A percentile compares a stretch with the other conserved stretches of the same genome.
Evolutionary conservation across 2,888 invertebrate genomes (phyloP).

Genomic region (Caenorhabditis panamensis): DNA sequence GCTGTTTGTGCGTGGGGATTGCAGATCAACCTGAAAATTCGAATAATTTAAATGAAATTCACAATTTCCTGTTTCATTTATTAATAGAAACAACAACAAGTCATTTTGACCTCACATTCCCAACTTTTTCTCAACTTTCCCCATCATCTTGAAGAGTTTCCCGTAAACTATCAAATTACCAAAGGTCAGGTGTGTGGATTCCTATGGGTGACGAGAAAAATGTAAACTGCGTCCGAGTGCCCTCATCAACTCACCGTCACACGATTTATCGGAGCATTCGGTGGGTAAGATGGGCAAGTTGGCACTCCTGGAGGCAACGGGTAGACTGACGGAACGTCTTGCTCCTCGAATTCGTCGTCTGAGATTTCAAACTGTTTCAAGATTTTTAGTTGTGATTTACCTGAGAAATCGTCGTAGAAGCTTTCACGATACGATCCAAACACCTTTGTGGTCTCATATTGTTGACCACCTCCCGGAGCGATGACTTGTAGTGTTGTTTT

Average conservation of each 20-base stretch:
- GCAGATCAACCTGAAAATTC: slow-evolving; percentile 57
- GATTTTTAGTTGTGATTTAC: slow-evolving; percentile 13
- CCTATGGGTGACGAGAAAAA: slow-evolving; percentile 29
- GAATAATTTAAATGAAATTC: no score
- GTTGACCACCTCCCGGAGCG: slow-evolving; percentile 26
- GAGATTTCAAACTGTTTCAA: background rate
- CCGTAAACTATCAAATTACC: slow-evolving; percentile 57
- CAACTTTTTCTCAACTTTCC: background rate
- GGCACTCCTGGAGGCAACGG: slow-evolving; percentile 66
- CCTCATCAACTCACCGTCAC: slow-evolving; percentile 64
- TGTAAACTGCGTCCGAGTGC: slow-evolving; percentile 21
- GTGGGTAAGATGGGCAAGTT: slow-evolving; percentile 68
- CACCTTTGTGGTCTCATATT: slow-evolving; percentile 40
- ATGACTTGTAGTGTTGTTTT: slow-evolving; percentile 62
- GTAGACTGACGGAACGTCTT: slow-evolving; percentile 54
- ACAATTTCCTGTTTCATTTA: background rate
- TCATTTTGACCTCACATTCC: background rate
- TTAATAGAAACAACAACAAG: no score
- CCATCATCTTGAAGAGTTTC: slow-evolving; percentile 8
- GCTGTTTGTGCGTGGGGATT: slow-evolving; percentile 57
- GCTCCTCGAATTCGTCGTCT: slow-evolving; percentile 64
- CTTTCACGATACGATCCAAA: slow-evolving; percentile 55
- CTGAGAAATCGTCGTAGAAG: slow-evolving; percentile 60
- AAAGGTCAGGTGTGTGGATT: slow-evolving; percentile 36
- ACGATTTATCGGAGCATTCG: slow-evolving; percentile 70